phyloP scores from a whole-genome alignment of 1,140 invertebrate species.

The Drosophila bipectinata region DNA sequence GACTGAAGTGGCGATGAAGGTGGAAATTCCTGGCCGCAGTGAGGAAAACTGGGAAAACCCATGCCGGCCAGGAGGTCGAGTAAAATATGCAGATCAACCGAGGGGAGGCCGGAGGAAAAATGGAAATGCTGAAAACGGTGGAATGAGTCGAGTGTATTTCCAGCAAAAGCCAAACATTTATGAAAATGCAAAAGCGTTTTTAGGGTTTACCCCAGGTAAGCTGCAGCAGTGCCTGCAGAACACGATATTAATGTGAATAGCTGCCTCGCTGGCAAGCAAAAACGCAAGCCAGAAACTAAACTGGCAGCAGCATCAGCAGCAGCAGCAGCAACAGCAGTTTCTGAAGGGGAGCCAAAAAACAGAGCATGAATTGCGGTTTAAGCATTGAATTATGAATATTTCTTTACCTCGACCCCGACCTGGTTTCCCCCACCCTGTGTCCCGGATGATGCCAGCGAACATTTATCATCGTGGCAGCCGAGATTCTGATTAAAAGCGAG shows the following conservation, averaged over 20 bases:
- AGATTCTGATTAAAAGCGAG: conserved; percentile 78
- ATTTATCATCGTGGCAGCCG: conserved; percentile 67
- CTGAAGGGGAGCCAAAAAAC: conserved; percentile 34
- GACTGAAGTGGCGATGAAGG: not conserved
- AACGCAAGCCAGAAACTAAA: conserved; percentile 50
- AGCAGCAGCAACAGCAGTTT: not conserved
- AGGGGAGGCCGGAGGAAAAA: not conserved
- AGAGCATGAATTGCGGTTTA: conserved; percentile 79
- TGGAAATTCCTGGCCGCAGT: conserved; percentile 18
- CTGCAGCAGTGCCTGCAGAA: conserved; percentile 42
- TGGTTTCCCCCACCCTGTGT: conserved; percentile 13
- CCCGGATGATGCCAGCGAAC: conserved; percentile 26
- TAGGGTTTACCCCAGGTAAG: conserved; percentile 78
- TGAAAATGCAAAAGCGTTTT: conserved; percentile 82
- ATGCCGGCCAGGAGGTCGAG: conserved; percentile 45
- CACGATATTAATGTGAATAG: conserved; percentile 76
- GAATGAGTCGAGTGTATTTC: conserved; percentile 23
- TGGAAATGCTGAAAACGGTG: not conserved
- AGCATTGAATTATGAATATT: conserved; percentile 81
- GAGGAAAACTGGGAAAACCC: conserved; percentile 52
- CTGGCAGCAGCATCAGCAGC: conserved; percentile 36
- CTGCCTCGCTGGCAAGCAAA: conserved; percentile 32
- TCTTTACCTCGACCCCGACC: conserved; percentile 53
- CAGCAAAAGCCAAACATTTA: conserved; percentile 71
- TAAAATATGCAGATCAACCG: conserved; percentile 68